These are phyloP conservation scores for Tolmerus cingulatus DNA, from an alignment of 2,888 invertebrate genomes.

Conservation along the genomic window DNA sequence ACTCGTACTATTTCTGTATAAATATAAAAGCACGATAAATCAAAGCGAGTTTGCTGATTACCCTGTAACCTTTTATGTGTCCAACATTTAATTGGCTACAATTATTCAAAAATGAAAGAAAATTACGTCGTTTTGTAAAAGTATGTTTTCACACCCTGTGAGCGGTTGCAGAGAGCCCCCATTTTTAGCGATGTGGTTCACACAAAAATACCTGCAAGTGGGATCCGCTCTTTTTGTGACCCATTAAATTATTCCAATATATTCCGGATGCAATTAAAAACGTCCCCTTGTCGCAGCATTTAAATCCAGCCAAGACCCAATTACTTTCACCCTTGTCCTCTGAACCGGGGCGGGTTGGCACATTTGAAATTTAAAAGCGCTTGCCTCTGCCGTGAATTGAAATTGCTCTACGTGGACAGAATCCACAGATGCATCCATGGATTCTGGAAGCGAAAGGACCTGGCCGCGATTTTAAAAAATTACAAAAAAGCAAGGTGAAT, in stretches of 20 bases:
- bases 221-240: background rate
- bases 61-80: background rate
- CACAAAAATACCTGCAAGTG: background rate
- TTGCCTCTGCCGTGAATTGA: background rate
- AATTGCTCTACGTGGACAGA: background rate
- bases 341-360: background rate
- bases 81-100: background rate
- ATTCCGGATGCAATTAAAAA: background rate
- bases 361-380: constrained; percentile 20
- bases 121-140: background rate
- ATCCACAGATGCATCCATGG: background rate
- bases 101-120: background rate
- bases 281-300: background rate
- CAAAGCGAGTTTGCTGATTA: too few relatives aligned
- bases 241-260: background rate
- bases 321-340: background rate
- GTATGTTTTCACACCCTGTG: background rate
- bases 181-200: background rate
- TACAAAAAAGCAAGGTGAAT: background rate
- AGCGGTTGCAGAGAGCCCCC: background rate
- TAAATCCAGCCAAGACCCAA: background rate
- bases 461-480: background rate
- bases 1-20: too few relatives aligned
- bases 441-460: background rate
- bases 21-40: too few relatives aligned